Evolutionary conservation across 2,113 vertebrate genomes (phyloP), one percentile per base, ranked within the genome.

Genomic region (Tetrax tetrax): DNA sequence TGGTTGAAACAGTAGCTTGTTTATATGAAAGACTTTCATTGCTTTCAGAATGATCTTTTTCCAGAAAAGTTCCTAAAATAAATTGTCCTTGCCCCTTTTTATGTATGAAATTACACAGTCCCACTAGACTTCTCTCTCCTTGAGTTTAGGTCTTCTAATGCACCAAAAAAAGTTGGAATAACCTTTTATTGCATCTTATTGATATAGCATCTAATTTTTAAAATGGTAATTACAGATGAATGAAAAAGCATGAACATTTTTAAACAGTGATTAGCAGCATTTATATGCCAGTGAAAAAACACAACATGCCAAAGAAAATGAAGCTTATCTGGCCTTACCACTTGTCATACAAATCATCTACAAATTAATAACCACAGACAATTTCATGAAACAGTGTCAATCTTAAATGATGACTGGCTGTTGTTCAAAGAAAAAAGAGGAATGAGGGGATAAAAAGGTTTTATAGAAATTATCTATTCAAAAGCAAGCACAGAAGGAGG

Each of bases 361-460:
- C 87, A 95, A 98, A 95, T 96, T 97, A 97, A 96, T 93, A 95
- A 93, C 69, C 81, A 91, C 69, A 90, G 94, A 94, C 88, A 96
- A 54, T 95, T 97, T 96, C 87, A 95, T 97, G 90, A 96, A 96
- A 96, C 81, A 96, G 38, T 95, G 72, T 89, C 93, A 95, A 10
- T 93, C 97, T 95, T 95, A 74, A 48, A 48, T 64, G 69, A 91
- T 82, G 77, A 83, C 71, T 96, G 45, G 47, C 76, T 96, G 80
- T 15, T 75, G 29, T 60, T 95, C 38, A 63, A 91, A 87, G 31
- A 14, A 89, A 86, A 92, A 77, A 29, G 23, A 77, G 19, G 43
- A 77, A 53, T 29, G 28, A 51, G 9, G 5, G 12, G 17, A 66
- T 66, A 63, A 79, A 71, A 60, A 70, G 19, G 8, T 78, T 89